Evolutionary conservation across 2,113 vertebrate species (phyloP).

Genomic region (Empidonax traillii): DNA sequence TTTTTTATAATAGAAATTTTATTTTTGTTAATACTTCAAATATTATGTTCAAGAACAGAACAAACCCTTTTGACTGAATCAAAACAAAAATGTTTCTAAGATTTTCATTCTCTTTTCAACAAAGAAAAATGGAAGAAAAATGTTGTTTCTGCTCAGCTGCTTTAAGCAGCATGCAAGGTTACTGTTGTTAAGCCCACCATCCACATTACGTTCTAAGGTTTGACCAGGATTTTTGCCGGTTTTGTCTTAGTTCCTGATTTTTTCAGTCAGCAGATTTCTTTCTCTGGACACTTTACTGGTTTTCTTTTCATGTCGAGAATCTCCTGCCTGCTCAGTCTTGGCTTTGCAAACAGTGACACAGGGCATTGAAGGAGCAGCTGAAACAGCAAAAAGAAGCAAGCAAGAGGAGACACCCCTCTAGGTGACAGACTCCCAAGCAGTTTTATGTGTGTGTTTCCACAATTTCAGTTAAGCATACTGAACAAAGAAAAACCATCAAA

Average conservation of each 20-base stretch:
- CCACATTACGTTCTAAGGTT: background rate
- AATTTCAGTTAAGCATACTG: background rate
- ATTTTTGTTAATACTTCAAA: background rate
- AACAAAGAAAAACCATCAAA: background rate
- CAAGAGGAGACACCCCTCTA: background rate
- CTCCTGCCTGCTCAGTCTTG: background rate
- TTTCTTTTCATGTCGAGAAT: background rate
- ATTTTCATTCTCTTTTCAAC: background rate
- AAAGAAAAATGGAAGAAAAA: background rate
- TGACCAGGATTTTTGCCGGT: background rate
- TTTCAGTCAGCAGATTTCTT: background rate
- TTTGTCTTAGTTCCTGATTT: background rate
- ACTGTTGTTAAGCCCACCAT: background rate
- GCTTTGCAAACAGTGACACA: background rate
- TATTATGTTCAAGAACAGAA: background rate
- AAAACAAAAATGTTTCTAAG: background rate
- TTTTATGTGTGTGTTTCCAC: background rate
- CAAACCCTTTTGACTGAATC: background rate
- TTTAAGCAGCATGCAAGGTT: background rate
- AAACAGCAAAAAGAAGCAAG: background rate
- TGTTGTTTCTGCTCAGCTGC: background rate
- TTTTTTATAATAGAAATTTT: background rate
- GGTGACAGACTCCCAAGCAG: background rate
- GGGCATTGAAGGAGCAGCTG: background rate
- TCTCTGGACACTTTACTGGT: background rate